Evolutionary conservation across 2,113 vertebrate species (phyloP), one percentile per base, ranked within the genome.

Genomic region (Electrona antarctica): DNA sequence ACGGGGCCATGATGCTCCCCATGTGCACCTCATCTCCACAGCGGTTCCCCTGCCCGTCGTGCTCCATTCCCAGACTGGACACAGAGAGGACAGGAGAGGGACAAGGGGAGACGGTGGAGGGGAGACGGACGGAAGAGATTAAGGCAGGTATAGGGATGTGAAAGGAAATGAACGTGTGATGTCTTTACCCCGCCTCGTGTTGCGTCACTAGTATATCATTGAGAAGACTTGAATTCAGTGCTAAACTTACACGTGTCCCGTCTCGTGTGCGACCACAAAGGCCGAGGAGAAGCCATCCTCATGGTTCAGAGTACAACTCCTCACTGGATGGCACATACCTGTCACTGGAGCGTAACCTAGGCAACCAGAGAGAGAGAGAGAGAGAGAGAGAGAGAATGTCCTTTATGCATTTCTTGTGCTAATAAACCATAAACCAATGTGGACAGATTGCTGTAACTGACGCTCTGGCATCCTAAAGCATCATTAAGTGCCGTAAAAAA

Each of bases 1-100:
- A 92, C 0, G 98, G 98, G 0, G 98, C 98, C 98, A 99, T 99
- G 91, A 99, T 99, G 91, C 98, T 99, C 74, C 98, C 98, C 94
- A 98, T 94, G 51, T 95, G 94, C 41, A 99, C 97, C 91, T 99
- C 98, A 0, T 99, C 98, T 3, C 95, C 98, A 0, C 98, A 99
- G 70, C 96, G 95, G 89, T 99, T 99, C 65, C 97, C 98, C 87
- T 99, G 97, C 6, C 98, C 97, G 0, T 99, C 97, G 0, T 99
- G 98, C 83, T 99, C 98, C 98, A 99, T 99, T 61, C 97, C 97
- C 82, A 99, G 91, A 73, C 97, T 99, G 71, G 5, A 60, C 10
- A 72, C 47, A 58, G 29, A 45, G 5, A 69, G 29, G 7, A 6
- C 8, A 48, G 41, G 33, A 14, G 52, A 49, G 11, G 45, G 14